Evolutionary conservation across 2,888 invertebrate genomes (phyloP), one percentile per base, ranked within the genome.

Genomic region (Cotesia congregata): DNA sequence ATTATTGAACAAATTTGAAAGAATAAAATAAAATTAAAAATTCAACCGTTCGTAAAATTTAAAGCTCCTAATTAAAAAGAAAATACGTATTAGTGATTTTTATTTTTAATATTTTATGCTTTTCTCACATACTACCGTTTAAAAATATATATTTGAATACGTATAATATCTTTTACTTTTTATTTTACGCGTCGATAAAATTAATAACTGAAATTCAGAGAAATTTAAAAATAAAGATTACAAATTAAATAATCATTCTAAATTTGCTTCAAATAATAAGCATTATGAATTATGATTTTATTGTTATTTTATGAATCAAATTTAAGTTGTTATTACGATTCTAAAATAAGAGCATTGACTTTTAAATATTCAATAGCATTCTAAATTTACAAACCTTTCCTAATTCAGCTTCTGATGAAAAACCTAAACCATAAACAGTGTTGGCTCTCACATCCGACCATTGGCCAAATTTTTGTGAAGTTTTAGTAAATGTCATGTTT

Each of bases 381-480:
- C 72, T 71, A 38, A 75, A 77, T 71, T 20, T 77, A 83, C 80
- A 74, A 87, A 95, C 95, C 94, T 98, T 98, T 85, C 96, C 97
- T 78, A 99, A 91, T 90, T 99, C 98, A 17, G 94, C 94, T 90
- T 99, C 99, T 0, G 97, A 96, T 64, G 96, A 94, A 91, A 98
- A 98, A 6, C 98, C 98, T 75, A 98, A 93, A 0, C 98, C 98
- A 90, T 98, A 98, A 7, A 98, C 98, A 0, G 98, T 98, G 90
- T 98, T 98, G 67, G 98, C 98, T 80, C 98, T 92, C 64, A 97
- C 95, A 91, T 99, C 99, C 82, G 98, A 97, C 98, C 98, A 99
- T 90, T 99, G 99, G 0, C 98, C 98, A 91, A 99, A 99, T 91
- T 99, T 99, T 90, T 98, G 98, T 6, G 98, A 98, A 3, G 98